Percentiles rank a stretch among this genome's conserved stretches.
These are phyloP conservation scores for Cochlearius cochlearius DNA, from an alignment of 2,113 vertebrate species.

Conservation along the genomic window DNA sequence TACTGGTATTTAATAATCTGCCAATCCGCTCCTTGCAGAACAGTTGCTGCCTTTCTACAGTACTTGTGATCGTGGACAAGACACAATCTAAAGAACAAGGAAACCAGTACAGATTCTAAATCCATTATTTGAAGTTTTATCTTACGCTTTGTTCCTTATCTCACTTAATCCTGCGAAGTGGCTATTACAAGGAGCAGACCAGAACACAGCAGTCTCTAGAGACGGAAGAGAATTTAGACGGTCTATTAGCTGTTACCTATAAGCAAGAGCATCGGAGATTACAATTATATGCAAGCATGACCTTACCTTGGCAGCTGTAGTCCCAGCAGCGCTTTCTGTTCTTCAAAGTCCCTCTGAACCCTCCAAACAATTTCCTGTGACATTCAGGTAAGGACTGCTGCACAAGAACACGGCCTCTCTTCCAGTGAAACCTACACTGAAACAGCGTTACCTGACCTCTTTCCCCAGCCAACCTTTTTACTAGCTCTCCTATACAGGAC, in stretches of 20 bases:
- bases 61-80: neutral
- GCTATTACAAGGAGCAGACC: neutral
- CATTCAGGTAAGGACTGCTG: neutral
- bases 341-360: neutral
- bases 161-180: neutral
- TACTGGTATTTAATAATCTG: neutral
- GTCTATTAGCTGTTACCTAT: neutral
- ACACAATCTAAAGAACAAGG: neutral
- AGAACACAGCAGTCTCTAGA: neutral
- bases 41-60: neutral
- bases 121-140: neutral
- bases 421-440: neutral
- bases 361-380: neutral
- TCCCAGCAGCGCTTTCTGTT: neutral
- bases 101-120: neutral
- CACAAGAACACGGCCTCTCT: neutral
- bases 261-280: neutral
- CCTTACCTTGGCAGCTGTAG: neutral
- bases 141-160: neutral
- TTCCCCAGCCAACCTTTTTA: neutral
- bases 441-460: neutral
- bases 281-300: conserved; percentile 10
- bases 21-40: neutral
- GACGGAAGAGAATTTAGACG: neutral
- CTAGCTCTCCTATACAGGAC: neutral